Percentiles rank a stretch among this genome's conserved stretches.
Conservation (phyloP, 2,888 invertebrate species). For the Leptopilina myrica region DNA sequence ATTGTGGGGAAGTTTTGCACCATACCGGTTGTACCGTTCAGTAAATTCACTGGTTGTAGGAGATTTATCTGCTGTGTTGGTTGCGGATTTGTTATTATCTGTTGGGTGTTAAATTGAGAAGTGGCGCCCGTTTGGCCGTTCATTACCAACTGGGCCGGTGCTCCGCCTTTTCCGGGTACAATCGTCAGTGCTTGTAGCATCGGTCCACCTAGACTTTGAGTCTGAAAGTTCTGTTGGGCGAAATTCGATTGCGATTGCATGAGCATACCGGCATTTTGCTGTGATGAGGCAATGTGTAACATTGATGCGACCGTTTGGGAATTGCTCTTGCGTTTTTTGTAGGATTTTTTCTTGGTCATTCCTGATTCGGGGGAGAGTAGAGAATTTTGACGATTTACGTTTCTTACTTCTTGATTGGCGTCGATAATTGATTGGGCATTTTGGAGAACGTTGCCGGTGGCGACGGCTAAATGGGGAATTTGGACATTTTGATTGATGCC, state of each 20-base stretch:
- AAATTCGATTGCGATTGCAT: conserved; percentile 79
- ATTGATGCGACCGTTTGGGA: conserved; percentile 85
- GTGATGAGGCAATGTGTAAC: conserved; percentile 81
- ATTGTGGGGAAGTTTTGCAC: conserved; percentile 88
- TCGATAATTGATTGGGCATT: conserved; percentile 78
- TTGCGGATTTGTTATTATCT: conserved; percentile 80
- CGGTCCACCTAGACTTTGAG: conserved; percentile 83
- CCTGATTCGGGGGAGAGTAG: conserved; percentile 84
- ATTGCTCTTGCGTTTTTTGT: conserved; percentile 86
- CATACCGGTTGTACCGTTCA: conserved; percentile 84
- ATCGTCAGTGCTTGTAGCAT: conserved; percentile 87
- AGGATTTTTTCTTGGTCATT: conserved; percentile 79
- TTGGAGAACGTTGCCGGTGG: conserved; percentile 82
- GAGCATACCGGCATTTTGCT: conserved; percentile 82
- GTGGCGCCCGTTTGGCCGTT: conserved; percentile 82
- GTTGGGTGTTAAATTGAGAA: conserved; percentile 82
- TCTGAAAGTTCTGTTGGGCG: conserved; percentile 86
- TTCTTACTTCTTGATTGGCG: conserved; percentile 75
- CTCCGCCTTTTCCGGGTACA: conserved; percentile 86
- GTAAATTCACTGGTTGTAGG: conserved; percentile 88
- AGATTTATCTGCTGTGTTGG: conserved; percentile 83
- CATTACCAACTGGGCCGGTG: conserved; percentile 87
- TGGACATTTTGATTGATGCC: conserved; percentile 85
- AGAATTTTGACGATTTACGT: conserved; percentile 68
- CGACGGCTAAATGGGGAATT: conserved; percentile 82